Evolutionary conservation across 2,797 vertebrate genomes (phyloP), one percentile per base, ranked within the genome.

Genomic region (Rhincodon typus): DNA sequence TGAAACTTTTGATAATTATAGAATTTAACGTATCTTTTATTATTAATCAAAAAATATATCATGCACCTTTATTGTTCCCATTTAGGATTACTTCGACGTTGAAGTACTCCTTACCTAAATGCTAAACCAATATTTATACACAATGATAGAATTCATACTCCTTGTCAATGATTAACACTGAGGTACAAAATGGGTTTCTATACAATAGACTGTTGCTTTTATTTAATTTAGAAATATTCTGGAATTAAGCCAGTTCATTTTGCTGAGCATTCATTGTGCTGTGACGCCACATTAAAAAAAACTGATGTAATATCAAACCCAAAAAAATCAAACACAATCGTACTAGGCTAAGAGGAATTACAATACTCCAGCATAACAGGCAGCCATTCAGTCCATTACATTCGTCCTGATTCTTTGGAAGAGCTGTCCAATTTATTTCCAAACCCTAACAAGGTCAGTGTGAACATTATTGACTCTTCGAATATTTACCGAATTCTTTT

Each of bases 181-280:
- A 66, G 7, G 34, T 91, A 38, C n/a, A 34, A 91, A 66, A 38
- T 38, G 57, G 57, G 34, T 67, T 91, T 91, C 17, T 10, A n/a
- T 62, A 67, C 88, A 91, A 8, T 91, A 57, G 62, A 91, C 88
- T 67, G 66, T 91, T 67, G 88, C 30, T 38, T 91, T 91, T 66
- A 91, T 67, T 67, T 91, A 66, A 66, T 91, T 91, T 91, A 17
- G 57, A 91, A n/a, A 7, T 91, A 34, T 91, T 34, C 57, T 91
- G 88, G 57, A 17, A 91, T 82, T 82, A 82, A 84, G 82, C 42
- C 82, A 84, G 42, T 46, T 84, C 82, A 84, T 25, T 84, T 84
- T 84, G 38, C 38, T 84, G 79, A 21, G 5, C 38, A 42, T 21
- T 42, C 15, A 91, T 91, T 91, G 38, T 34, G 21, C 57, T 19